A percentile compares a stretch with the other conserved stretches of the same genome.
Conservation (phyloP, 2,113 vertebrate genomes). For the Plecturocebus donacophilus region DNA sequence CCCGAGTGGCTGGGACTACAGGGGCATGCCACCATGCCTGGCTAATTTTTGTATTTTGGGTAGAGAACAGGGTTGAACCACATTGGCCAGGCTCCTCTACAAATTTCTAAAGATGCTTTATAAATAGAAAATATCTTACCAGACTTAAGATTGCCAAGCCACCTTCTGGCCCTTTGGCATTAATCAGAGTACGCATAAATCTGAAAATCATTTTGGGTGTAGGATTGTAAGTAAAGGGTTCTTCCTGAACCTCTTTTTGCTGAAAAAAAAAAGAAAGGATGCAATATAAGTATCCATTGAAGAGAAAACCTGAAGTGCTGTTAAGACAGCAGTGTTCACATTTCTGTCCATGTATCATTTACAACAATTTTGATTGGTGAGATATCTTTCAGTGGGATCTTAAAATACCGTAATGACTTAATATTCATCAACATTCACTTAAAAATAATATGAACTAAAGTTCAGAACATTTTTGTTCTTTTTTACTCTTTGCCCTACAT, state of each 20-base stretch:
- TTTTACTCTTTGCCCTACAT: background rate
- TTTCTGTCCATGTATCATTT: background rate
- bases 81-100: too few relatives aligned
- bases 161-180: background rate
- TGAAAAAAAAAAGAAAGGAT: background rate
- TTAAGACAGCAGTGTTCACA: background rate
- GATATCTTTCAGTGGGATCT: background rate
- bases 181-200: background rate
- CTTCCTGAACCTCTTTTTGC: background rate
- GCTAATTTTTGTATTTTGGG: too few relatives aligned
- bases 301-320: background rate
- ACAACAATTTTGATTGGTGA: background rate
- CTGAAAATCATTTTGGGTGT: background rate
- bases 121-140: too few relatives aligned
- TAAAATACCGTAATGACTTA: background rate
- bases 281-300: background rate
- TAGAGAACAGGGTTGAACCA: too few relatives aligned
- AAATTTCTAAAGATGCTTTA: too few relatives aligned
- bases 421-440: too few relatives aligned
- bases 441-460: background rate
- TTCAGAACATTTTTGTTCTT: background rate
- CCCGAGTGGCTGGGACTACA: too few relatives aligned
- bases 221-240: background rate
- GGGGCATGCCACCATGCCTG: too few relatives aligned
- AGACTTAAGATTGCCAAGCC: accelerated